These are phyloP conservation scores for Erebia aethiops DNA, from an alignment of 2,888 invertebrate species.

Conservation along the genomic window DNA sequence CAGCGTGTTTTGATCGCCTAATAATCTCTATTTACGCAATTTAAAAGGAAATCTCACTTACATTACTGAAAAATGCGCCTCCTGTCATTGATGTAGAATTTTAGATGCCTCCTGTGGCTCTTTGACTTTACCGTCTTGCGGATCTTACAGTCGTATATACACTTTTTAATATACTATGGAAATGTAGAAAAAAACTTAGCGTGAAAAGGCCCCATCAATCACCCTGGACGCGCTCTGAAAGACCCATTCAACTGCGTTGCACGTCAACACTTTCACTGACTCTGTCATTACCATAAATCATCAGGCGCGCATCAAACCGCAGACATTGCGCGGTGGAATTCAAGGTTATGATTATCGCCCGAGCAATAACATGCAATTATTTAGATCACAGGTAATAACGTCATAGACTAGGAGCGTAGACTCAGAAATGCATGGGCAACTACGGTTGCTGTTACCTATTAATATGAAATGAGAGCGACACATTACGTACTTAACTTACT, in stretches of 20 bases:
- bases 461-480: no score
- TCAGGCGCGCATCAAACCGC: slow-evolving; percentile 48
- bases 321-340: slow-evolving; percentile 53
- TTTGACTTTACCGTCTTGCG: background rate
- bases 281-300: slow-evolving; percentile 64
- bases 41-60: background rate
- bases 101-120: background rate
- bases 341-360: slow-evolving; percentile 44
- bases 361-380: slow-evolving; percentile 34
- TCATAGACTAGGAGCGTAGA: slow-evolving; percentile 20
- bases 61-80: background rate
- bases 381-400: slow-evolving; percentile 24
- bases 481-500: no score
- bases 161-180: slow-evolving; percentile 47
- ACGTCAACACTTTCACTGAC: slow-evolving; percentile 66
- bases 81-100: no score
- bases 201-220: slow-evolving; percentile 72
- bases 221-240: slow-evolving; percentile 55
- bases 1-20: no score
- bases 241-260: slow-evolving; percentile 47
- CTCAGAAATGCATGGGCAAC: background rate
- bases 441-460: background rate
- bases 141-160: background rate
- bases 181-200: slow-evolving; percentile 51
- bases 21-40: background rate